phyloP scores from a whole-genome alignment of 2,113 vertebrate species.

The Petaurus breviceps region DNA sequence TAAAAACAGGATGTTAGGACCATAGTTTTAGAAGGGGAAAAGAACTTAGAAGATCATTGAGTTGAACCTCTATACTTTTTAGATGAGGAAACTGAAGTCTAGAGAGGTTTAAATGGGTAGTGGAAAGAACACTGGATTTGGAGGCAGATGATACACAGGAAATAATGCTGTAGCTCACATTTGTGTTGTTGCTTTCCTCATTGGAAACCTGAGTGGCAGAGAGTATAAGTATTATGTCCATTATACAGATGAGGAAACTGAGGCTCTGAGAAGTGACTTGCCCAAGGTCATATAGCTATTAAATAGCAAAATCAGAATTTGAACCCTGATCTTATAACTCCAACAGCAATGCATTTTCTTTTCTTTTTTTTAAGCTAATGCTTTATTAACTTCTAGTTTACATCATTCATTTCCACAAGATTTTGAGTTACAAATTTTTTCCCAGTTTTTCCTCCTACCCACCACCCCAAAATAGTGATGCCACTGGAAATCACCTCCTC shows the following conservation, averaged over 20 bases:
- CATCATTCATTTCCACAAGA: too few relatives aligned
- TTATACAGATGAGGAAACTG: background rate
- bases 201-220: background rate
- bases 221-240: background rate
- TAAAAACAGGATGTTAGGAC: conserved; percentile 10
- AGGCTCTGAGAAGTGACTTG: background rate
- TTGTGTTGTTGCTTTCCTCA: background rate
- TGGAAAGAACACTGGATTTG: background rate
- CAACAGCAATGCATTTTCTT: background rate
- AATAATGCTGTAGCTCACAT: background rate
- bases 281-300: background rate
- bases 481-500: too few relatives aligned
- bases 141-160: background rate
- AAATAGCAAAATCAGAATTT: background rate
- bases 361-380: too few relatives aligned
- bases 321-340: background rate
- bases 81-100: background rate
- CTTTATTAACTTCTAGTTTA: too few relatives aligned
- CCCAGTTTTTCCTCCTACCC: too few relatives aligned
- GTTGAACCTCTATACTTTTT: background rate
- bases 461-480: too few relatives aligned
- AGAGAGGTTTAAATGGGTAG: background rate
- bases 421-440: too few relatives aligned
- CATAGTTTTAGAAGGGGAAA: background rate
- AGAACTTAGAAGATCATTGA: background rate